Evolutionary conservation across 2,888 invertebrate genomes (phyloP).

Genomic region (Tenthredo notha): DNA sequence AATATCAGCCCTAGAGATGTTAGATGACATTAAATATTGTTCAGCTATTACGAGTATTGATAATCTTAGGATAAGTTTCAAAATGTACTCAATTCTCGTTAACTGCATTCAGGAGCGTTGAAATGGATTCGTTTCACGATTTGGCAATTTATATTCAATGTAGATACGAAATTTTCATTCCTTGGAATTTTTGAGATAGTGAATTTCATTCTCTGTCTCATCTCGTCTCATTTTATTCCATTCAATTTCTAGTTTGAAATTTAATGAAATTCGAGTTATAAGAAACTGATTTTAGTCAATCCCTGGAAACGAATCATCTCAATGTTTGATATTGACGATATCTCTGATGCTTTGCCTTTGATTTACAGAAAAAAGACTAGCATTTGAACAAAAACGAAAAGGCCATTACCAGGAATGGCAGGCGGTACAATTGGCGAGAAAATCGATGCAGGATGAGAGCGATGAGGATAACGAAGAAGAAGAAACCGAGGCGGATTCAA

Average conservation of each 20-base stretch:
- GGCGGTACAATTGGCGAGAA: slow-evolving; percentile 94
- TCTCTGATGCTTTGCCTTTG: background rate
- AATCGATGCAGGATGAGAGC: slow-evolving; percentile 94
- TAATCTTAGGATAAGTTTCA: no score
- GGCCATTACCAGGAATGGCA: slow-evolving; percentile 99
- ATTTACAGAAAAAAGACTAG: slow-evolving; percentile 83
- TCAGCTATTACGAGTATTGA: no score
- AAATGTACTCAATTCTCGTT: background rate
- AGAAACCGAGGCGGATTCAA: slow-evolving; percentile 69
- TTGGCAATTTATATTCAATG: background rate
- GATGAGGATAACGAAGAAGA: slow-evolving; percentile 88
- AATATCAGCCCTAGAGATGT: background rate
- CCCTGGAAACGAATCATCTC: background rate
- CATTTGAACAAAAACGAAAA: slow-evolving; percentile 96
- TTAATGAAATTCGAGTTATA: background rate
- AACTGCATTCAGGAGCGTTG: background rate
- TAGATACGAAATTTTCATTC: background rate
- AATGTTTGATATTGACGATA: background rate
- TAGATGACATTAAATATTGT: no score
- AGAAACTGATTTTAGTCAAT: background rate
- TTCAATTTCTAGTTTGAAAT: background rate
- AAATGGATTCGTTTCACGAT: background rate
- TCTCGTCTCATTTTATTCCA: background rate
- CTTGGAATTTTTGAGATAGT: background rate
- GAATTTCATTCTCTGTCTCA: background rate